Conservation (phyloP, 2,797 vertebrate genomes). For the Silurus aristotelis region DNA sequence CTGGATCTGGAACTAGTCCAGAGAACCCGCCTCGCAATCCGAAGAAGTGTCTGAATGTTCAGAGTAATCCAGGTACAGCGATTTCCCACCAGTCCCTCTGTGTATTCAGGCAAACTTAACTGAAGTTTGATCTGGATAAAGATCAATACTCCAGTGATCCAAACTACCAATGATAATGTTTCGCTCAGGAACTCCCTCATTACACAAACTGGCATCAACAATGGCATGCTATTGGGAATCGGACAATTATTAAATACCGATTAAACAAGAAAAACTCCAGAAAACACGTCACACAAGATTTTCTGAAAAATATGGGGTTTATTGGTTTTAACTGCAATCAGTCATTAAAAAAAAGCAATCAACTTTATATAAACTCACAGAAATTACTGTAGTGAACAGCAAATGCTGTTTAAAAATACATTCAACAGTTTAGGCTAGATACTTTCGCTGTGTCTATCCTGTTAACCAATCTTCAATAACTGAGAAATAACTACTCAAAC, state of each 20-base stretch:
- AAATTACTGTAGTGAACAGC: slow-evolving; percentile 93
- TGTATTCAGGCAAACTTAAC: slow-evolving; percentile 61
- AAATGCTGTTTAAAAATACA: slow-evolving; percentile 87
- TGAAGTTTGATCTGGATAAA: slow-evolving; percentile 65
- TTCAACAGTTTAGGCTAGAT: slow-evolving; percentile 83
- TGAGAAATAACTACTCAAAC: slow-evolving; percentile 81
- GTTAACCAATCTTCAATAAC: slow-evolving; percentile 72
- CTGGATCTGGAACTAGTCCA: not conserved
- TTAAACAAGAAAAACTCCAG: not conserved
- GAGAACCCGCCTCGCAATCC: slow-evolving; percentile 29
- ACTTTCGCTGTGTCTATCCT: slow-evolving; percentile 92
- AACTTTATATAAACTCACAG: slow-evolving; percentile 94
- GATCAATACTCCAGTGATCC: slow-evolving; percentile 66
- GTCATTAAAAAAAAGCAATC: slow-evolving; percentile 83
- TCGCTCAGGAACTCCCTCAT: slow-evolving; percentile 47
- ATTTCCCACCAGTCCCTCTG: slow-evolving; percentile 51
- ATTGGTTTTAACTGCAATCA: slow-evolving; percentile 99
- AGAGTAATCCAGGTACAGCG: slow-evolving; percentile 54
- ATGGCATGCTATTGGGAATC: not conserved
- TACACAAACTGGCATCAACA: not conserved
- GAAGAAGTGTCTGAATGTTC: slow-evolving; percentile 60
- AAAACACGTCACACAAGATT: slow-evolving; percentile 14
- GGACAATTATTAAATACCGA: slow-evolving; percentile 10
- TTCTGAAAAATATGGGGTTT: slow-evolving; percentile 86
- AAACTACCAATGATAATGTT: slow-evolving; percentile 67